Base-by-base conservation (phyloP, 1,140 invertebrate species). In the Colletes latitarsis region DNA sequence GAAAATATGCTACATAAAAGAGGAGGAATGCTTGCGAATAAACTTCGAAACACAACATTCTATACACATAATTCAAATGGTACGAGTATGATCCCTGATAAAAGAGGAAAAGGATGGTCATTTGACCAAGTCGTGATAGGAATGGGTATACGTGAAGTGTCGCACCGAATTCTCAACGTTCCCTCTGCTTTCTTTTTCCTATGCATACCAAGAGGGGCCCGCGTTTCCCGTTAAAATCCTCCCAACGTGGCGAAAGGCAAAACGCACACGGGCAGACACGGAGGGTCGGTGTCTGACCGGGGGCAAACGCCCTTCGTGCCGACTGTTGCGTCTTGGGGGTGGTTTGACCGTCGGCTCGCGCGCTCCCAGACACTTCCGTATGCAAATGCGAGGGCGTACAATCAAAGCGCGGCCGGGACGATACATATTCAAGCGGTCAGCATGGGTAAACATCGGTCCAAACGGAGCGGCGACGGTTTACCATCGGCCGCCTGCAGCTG, bases 341-440 rank as follows among this genome's bases (percentile, higher is more conserved):
- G 64, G 17, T 57, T 49, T 15, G 6, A 17, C 12, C 43, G n/a
- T 12, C 63, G 77, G 82, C 46, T 12, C 63, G 49, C 21, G 30
- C 46, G 72, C 3, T 19, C 60, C 30, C 52, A 76, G 68, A 87
- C 81, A 79, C 77, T 84, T 71, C 79, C 63, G 85, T 39, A 89
- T 89, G 87, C 83, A 87, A 87, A 89, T 88, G 80, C 67, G 74
- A 81, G 70, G 76, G 63, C 68, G 83, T 86, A 88, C 88, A 89
- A 89, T 89, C 88, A 89, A 89, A 89, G 88, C 82, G 17, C 72
- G 58, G 70, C 43, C 66, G 62, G 53, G 53, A 70, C 85, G 85
- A 89, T 89, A 89, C 88, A 89, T 89, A 89, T 89, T 88, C 88
- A 86, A 84, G 84, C 74, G 86, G 86, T 82, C 86, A 86, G 83